Evolutionary conservation across 2,888 invertebrate species (phyloP).

Genomic region (Drosophila helvetica): DNA sequence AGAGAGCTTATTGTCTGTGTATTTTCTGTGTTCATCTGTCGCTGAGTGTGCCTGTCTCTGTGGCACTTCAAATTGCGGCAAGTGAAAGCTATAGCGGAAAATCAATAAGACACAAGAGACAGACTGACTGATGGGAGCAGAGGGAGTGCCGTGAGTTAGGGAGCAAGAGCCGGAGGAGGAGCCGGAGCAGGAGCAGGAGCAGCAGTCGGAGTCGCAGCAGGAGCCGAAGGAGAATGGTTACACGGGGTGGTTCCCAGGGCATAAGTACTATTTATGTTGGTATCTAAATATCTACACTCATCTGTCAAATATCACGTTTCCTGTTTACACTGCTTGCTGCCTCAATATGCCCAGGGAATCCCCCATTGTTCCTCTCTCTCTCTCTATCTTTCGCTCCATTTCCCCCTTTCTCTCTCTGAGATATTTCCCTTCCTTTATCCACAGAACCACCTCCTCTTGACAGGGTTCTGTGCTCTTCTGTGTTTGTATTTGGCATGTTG

Average conservation of each 20-base stretch:
- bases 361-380: not conserved
- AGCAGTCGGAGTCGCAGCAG: not conserved
- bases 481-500: slow-evolving; percentile 71
- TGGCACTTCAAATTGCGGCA: slow-evolving; percentile 48
- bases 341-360: slow-evolving; percentile 31
- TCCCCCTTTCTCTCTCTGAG: not conserved
- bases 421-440: not conserved
- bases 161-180: not conserved
- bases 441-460: not conserved
- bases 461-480: slow-evolving; percentile 29
- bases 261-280: slow-evolving; percentile 77
- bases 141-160: not conserved
- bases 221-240: slow-evolving; percentile 2
- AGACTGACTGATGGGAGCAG: slow-evolving; percentile 19
- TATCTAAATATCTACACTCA: slow-evolving; percentile 77
- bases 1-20: not conserved
- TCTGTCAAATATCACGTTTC: slow-evolving; percentile 80
- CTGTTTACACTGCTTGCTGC: slow-evolving; percentile 67
- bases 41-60: slow-evolving; percentile 27
- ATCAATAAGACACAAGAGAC: slow-evolving; percentile 72
- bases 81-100: slow-evolving; percentile 69
- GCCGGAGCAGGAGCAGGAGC: not conserved
- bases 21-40: not conserved
- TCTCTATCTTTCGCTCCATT: not conserved
- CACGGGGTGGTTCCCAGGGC: slow-evolving; percentile 38